These are phyloP conservation scores for Xestia rhomboidea DNA, from an alignment of 2,888 invertebrate species.

Conservation along the genomic window DNA sequence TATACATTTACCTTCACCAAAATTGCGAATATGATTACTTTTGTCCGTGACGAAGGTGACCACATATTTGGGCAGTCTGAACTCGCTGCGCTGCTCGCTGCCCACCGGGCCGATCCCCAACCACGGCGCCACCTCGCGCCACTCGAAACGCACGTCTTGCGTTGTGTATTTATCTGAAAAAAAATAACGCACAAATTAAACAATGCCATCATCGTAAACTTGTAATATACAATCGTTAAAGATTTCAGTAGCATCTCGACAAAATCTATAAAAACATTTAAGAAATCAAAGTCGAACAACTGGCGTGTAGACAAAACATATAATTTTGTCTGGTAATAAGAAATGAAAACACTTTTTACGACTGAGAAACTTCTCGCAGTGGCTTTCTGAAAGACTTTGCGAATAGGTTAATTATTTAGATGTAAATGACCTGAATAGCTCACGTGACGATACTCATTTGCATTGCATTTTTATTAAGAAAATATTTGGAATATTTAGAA, in stretches of 20 bases:
- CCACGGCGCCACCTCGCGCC: constrained; percentile 91
- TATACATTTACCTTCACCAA: constrained; percentile 92
- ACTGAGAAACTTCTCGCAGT: constrained; percentile 45
- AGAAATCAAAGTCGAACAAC: constrained; percentile 59
- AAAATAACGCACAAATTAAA: constrained; percentile 23
- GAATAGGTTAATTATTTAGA: constrained; percentile 41
- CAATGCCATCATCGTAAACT: constrained; percentile 40
- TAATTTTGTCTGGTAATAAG: constrained; percentile 55
- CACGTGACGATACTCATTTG: background rate
- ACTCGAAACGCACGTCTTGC: constrained; percentile 91
- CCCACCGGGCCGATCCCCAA: constrained; percentile 84
- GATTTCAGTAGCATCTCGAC: constrained; percentile 27
- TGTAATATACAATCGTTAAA: constrained; percentile 44
- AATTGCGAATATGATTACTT: constrained; percentile 91
- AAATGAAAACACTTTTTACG: constrained; percentile 58
- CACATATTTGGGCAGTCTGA: constrained; percentile 92
- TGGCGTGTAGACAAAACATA: constrained; percentile 71
- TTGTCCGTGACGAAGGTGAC: constrained; percentile 91
- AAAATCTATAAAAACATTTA: constrained; percentile 52
- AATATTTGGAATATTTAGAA: background rate
- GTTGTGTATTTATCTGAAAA: constrained; percentile 90
- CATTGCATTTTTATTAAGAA: constrained; percentile 1
- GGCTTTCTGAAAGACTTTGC: constrained; percentile 34
- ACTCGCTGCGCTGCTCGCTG: constrained; percentile 89
- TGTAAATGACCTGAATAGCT: constrained; percentile 28